These are phyloP conservation scores for Panthera uncia DNA, from an alignment of 2,113 vertebrate species.

Conservation along the genomic window DNA sequence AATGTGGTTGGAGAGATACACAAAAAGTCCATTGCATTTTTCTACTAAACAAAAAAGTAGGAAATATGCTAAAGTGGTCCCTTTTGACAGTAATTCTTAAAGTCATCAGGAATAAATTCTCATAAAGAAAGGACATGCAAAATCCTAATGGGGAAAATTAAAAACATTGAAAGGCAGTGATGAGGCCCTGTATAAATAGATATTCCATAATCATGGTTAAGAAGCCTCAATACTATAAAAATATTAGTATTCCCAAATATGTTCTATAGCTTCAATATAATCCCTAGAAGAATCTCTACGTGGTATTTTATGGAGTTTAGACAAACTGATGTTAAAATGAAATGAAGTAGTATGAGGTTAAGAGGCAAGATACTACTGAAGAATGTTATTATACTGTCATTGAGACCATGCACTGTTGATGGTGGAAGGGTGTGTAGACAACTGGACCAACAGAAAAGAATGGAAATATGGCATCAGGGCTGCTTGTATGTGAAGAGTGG, in stretches of 20 bases:
- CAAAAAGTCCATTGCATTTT: not conserved
- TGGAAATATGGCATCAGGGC: not conserved
- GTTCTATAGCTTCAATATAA: not conserved
- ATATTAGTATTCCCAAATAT: not conserved
- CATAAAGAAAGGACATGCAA: slow-evolving; percentile 1
- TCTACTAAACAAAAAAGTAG: not conserved
- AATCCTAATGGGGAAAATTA: not conserved
- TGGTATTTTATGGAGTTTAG: not conserved
- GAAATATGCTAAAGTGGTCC: not conserved
- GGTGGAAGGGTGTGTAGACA: not conserved
- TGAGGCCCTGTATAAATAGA: not conserved
- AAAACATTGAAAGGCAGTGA: not conserved
- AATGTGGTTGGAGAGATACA: not conserved
- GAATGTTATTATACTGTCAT: not conserved
- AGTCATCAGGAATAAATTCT: slow-evolving; percentile 7
- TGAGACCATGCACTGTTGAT: not conserved
- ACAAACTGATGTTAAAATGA: not conserved
- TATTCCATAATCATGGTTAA: not conserved
- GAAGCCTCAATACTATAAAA: not conserved
- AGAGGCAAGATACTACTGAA: not conserved
- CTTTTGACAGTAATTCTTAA: not conserved
- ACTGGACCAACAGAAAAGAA: not conserved
- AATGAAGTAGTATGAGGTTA: not conserved
- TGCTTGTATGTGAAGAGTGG: not conserved
- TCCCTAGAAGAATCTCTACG: not conserved